phyloP scores from a whole-genome alignment of 2,888 invertebrate genomes.

The Pristionchus maxplancki region DNA sequence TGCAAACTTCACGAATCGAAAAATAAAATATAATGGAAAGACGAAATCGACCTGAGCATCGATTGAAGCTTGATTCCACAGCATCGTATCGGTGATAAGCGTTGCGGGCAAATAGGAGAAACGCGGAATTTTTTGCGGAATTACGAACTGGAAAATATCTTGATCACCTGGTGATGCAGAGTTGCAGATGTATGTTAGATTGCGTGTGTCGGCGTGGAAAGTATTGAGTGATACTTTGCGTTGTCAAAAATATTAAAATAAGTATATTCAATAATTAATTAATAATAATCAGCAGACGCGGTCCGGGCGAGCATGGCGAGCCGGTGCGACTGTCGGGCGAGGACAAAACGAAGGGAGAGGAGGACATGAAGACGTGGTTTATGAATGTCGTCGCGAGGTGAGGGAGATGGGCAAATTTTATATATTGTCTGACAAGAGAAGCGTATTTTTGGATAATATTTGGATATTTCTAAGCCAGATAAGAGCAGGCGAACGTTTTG shows the following conservation, averaged over 20 bases:
- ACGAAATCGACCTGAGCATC: too few relatives aligned
- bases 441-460: too few relatives aligned
- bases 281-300: conserved; percentile 37
- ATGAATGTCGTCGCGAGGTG: conserved; percentile 74
- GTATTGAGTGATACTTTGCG: too few relatives aligned
- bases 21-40: too few relatives aligned
- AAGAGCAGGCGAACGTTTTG: too few relatives aligned
- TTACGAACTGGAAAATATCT: not conserved
- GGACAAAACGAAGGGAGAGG: conserved; percentile 61
- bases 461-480: too few relatives aligned
- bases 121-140: not conserved
- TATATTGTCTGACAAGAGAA: too few relatives aligned
- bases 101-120: too few relatives aligned
- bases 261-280: not conserved
- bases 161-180: not conserved
- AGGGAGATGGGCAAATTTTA: too few relatives aligned
- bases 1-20: too few relatives aligned
- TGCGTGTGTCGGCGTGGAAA: not conserved
- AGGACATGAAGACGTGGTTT: conserved; percentile 74
- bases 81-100: not conserved
- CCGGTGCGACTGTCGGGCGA: conserved; percentile 63
- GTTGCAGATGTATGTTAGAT: not conserved
- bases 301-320: conserved; percentile 69
- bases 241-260: not conserved
- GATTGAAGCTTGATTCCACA: too few relatives aligned